These are phyloP conservation scores for Saccostrea echinata DNA, from an alignment of 1,140 invertebrate genomes.

Conservation along the genomic window DNA sequence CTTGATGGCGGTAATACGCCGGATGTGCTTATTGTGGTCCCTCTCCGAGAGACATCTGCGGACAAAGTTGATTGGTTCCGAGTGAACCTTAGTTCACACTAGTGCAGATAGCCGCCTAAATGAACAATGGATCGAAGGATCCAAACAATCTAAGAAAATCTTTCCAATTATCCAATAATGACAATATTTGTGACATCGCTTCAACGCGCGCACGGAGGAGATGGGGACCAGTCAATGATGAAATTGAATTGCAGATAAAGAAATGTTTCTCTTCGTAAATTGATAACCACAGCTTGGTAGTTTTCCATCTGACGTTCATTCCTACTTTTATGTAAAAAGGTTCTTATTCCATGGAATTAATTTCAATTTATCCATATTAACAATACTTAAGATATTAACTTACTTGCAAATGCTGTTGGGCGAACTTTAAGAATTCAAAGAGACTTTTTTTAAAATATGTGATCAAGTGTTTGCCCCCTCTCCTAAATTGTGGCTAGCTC, in stretches of 20 bases:
- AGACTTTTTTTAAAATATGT: too few species aligned
- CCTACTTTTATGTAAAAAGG: too few species aligned
- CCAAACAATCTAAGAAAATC: slow-evolving; percentile 20
- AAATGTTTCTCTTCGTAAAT: background rate
- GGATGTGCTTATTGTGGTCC: slow-evolving; percentile 18
- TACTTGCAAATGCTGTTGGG: too few species aligned
- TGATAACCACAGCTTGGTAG: background rate
- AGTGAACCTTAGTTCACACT: slow-evolving; percentile 10
- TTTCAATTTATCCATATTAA: too few species aligned
- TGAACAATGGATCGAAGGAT: slow-evolving; percentile 1
- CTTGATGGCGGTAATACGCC: slow-evolving; percentile 25
- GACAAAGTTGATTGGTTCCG: slow-evolving; percentile 17
- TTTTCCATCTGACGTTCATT: background rate
- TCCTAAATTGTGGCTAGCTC: too few species aligned
- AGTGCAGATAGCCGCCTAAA: background rate
- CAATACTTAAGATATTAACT: too few species aligned
- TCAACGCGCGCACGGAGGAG: background rate
- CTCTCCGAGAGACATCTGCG: slow-evolving; percentile 6
- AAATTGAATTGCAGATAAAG: background rate
- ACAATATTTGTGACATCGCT: slow-evolving; percentile 29
- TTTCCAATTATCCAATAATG: slow-evolving; percentile 35
- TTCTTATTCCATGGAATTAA: too few species aligned
- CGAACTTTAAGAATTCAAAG: too few species aligned
- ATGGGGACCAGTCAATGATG: background rate
- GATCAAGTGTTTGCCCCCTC: too few species aligned